Evolutionary conservation across 2,888 invertebrate genomes (phyloP).

Genomic region (Tetragnatha montana): DNA sequence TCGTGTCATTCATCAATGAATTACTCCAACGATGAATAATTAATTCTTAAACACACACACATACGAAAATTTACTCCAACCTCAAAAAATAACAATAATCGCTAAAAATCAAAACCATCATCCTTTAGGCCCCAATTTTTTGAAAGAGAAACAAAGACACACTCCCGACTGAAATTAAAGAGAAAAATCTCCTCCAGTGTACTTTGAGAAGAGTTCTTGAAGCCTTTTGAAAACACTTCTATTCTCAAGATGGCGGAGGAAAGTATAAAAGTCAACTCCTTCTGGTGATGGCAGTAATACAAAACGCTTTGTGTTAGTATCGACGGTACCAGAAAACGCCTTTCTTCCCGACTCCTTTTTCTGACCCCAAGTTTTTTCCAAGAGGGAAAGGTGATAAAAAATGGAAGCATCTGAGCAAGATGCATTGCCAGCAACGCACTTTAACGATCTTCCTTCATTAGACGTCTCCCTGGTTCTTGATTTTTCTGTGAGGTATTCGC

Average conservation of each 20-base stretch:
- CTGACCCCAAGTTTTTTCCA: neutral
- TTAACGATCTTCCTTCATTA: constrained; percentile 49
- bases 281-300: constrained; percentile 48
- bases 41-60: too few species aligned
- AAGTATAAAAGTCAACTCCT: constrained; percentile 3
- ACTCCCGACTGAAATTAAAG: neutral
- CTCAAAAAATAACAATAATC: neutral
- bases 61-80: too few species aligned
- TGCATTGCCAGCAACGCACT: constrained; percentile 24
- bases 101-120: neutral
- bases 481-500: neutral
- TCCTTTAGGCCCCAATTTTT: neutral
- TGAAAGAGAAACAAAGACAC: neutral
- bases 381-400: neutral
- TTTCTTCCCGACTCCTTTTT: neutral
- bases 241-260: neutral
- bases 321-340: neutral
- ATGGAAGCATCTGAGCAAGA: neutral
- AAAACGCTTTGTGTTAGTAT: constrained; percentile 21
- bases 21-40: too few species aligned
- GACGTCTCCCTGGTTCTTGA: constrained; percentile 15
- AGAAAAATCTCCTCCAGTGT: neutral
- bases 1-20: too few species aligned
- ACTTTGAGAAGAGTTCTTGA: neutral
- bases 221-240: neutral